phyloP scores from a whole-genome alignment of 1,140 invertebrate genomes.

The Pomphorhynchus laevis region DNA sequence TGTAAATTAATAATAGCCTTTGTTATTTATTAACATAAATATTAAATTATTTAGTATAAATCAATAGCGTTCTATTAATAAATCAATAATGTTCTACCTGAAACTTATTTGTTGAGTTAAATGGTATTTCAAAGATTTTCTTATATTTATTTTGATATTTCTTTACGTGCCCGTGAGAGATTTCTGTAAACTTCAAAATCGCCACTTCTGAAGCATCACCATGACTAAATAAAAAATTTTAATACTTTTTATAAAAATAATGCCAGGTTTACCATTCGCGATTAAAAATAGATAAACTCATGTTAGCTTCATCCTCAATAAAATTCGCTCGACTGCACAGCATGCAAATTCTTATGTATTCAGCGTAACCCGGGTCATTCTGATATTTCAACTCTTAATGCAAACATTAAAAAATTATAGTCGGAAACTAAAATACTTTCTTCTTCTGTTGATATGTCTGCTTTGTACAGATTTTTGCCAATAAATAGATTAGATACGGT shows the following conservation, averaged over 20 bases:
- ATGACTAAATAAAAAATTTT: background rate
- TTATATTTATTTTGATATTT: slow-evolving; percentile 3
- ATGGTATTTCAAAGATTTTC: slow-evolving; percentile 4
- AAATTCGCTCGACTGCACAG: slow-evolving; percentile 3
- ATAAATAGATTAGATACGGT: slow-evolving; percentile 42
- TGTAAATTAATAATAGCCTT: no score
- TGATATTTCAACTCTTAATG: background rate
- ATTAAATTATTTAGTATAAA: no score
- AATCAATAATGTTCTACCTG: no score
- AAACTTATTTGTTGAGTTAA: slow-evolving; percentile 5
- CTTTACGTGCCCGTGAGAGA: background rate
- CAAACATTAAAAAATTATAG: slow-evolving; percentile 3
- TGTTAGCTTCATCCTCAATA: background rate
- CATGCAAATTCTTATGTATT: no score
- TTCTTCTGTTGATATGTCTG: background rate
- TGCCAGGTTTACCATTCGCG: no score
- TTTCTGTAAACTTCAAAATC: background rate
- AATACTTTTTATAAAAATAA: no score
- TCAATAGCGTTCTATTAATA: no score
- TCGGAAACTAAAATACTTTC: background rate
- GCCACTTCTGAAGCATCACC: background rate
- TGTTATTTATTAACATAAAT: no score
- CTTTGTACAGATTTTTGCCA: slow-evolving; percentile 1
- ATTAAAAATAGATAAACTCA: no score
- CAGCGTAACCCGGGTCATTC: no score